Evolutionary conservation across 1,140 invertebrate genomes (phyloP).

Genomic region (Aphelenchoides besseyi): DNA sequence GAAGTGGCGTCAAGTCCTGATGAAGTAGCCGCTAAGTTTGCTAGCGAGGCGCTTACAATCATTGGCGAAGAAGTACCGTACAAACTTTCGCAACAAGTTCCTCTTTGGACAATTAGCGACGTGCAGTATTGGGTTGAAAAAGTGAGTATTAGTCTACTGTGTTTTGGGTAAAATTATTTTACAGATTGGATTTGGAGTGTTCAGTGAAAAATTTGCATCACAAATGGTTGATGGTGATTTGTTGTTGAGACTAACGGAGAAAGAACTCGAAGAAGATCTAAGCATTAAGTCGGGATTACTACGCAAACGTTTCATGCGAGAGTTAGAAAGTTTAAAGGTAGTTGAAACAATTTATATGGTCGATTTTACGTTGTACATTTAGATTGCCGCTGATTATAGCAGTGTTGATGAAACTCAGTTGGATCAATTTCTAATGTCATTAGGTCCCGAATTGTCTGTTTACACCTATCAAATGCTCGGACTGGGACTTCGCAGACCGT

Average conservation of each 20-base stretch:
- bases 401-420: slow-evolving; percentile 85
- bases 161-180: slow-evolving; percentile 25
- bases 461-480: slow-evolving; percentile 96
- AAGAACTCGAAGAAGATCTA: slow-evolving; percentile 86
- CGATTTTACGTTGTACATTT: slow-evolving; percentile 20
- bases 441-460: slow-evolving; percentile 85
- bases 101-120: slow-evolving; percentile 91
- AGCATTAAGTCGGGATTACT: slow-evolving; percentile 87
- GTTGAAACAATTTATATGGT: slow-evolving; percentile 57
- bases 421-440: slow-evolving; percentile 80
- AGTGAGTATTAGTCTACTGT: slow-evolving; percentile 62
- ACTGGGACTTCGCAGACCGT: slow-evolving; percentile 79
- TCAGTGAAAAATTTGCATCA: slow-evolving; percentile 77
- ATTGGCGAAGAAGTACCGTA: slow-evolving; percentile 96
- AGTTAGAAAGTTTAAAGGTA: slow-evolving; percentile 87
- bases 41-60: slow-evolving; percentile 85
- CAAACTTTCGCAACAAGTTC: slow-evolving; percentile 81
- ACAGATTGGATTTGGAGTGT: slow-evolving; percentile 84
- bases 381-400: slow-evolving; percentile 83
- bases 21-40: slow-evolving; percentile 92
- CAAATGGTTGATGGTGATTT: slow-evolving; percentile 84
- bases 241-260: slow-evolving; percentile 83
- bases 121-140: slow-evolving; percentile 95
- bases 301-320: slow-evolving; percentile 84
- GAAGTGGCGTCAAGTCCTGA: slow-evolving; percentile 95